Percentiles rank a stretch among this genome's conserved stretches.
These are phyloP conservation scores for Cyanoramphus novaezelandiae DNA, from an alignment of 2,113 vertebrate genomes.

Conservation along the genomic window DNA sequence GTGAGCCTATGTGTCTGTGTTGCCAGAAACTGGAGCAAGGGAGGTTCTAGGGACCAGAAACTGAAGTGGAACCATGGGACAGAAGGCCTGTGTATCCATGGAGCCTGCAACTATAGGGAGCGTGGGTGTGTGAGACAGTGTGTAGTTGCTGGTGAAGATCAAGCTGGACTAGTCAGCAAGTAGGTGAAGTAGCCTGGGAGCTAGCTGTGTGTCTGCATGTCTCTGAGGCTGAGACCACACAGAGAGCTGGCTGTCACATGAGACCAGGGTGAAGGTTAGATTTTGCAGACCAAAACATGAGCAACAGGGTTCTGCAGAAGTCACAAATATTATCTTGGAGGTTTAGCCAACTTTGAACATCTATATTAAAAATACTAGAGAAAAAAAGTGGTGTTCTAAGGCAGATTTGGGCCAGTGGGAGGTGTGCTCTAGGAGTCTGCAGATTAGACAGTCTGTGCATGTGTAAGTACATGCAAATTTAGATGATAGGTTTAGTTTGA, in stretches of 20 bases:
- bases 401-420: background rate
- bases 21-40: background rate
- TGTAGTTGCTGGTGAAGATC: background rate
- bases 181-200: background rate
- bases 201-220: background rate
- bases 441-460: background rate
- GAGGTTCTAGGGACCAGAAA: background rate
- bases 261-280: background rate
- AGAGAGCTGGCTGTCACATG: background rate
- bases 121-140: background rate
- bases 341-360: background rate
- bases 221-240: background rate
- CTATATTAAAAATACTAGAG: background rate
- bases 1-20: background rate
- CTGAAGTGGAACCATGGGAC: background rate
- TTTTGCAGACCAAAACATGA: background rate
- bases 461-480: background rate
- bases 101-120: background rate
- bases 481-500: background rate
- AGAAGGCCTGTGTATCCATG: accelerated
- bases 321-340: background rate
- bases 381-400: background rate
- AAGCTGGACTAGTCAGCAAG: background rate
- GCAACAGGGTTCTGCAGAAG: background rate
- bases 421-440: background rate